Evolutionary conservation across 92 coral and sea anemone species (phyloP).

Genomic region (Montipora capitata): DNA sequence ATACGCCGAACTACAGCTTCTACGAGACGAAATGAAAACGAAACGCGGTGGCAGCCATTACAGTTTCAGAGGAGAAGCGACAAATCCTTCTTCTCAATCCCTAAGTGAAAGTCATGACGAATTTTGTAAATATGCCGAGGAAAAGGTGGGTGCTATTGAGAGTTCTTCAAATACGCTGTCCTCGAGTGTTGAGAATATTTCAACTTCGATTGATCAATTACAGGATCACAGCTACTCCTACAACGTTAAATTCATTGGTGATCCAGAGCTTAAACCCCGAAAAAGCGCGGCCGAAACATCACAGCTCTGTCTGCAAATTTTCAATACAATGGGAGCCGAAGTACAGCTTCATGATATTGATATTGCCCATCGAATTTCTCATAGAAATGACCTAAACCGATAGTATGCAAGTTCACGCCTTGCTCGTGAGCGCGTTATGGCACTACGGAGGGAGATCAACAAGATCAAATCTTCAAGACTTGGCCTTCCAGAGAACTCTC

Average conservation of each 20-base stretch:
- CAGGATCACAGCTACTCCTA: constrained; percentile 21
- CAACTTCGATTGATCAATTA: constrained; percentile 4
- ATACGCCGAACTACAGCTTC: no score
- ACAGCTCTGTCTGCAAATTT: no score
- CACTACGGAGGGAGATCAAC: constrained; percentile 10
- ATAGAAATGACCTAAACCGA: no score
- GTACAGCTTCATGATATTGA: no score
- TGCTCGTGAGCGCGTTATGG: constrained; percentile 36
- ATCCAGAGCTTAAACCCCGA: constrained; percentile 33
- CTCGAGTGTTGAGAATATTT: constrained; percentile 2
- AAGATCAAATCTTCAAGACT: constrained; percentile 24
- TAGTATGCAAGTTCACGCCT: no score
- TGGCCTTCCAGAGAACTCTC: constrained; percentile 27
- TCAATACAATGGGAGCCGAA: no score
- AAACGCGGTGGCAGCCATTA: constrained; percentile 4
- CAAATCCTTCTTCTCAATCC: background rate
- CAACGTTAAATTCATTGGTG: constrained; percentile 38
- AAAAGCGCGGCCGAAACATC: constrained; percentile 53
- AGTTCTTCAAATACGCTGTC: background rate
- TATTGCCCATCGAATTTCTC: no score
- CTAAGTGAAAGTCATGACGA: background rate
- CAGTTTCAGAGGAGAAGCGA: background rate
- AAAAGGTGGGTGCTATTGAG: constrained; percentile 1
- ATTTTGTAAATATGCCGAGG: constrained; percentile 1
- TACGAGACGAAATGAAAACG: no score